phyloP scores from a whole-genome alignment of 2,797 vertebrate species.

The Halcyon smyrnensis region DNA sequence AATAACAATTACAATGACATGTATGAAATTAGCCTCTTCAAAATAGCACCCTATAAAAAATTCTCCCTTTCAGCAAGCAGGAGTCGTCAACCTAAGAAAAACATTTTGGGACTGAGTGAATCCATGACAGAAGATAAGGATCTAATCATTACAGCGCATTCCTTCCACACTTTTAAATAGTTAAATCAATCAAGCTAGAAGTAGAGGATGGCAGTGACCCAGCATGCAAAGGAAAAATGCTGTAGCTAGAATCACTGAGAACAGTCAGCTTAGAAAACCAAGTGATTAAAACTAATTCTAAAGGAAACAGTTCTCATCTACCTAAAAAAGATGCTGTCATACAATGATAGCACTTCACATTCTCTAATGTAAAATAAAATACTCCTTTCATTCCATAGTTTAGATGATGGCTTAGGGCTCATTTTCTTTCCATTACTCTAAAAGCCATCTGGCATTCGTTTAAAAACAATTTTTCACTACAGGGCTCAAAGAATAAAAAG shows the following conservation, averaged over 20 bases:
- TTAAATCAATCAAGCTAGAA: not conserved
- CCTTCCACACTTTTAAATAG: not conserved
- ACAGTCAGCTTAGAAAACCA: not conserved
- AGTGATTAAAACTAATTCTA: constrained; percentile 52
- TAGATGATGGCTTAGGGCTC: constrained; percentile 22
- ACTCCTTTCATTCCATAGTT: constrained; percentile 15
- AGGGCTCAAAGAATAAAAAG: constrained; percentile 16
- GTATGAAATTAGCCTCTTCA: not conserved
- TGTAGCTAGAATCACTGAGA: not conserved
- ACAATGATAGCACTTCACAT: constrained; percentile 8
- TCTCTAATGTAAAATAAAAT: constrained; percentile 47
- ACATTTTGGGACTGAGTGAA: not conserved
- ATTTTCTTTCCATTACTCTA: constrained; percentile 38
- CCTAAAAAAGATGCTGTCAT: constrained; percentile 15
- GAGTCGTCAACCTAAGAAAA: not conserved
- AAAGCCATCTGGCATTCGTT: constrained; percentile 55
- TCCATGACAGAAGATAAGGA: not conserved
- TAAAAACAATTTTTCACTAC: constrained; percentile 54
- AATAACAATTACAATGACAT: not conserved
- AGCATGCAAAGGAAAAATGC: not conserved
- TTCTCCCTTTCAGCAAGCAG: not conserved
- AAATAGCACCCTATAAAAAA: not conserved
- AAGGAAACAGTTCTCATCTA: constrained; percentile 18
- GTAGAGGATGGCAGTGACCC: not conserved
- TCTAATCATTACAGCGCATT: not conserved